Evolutionary conservation across 1,140 invertebrate species (phyloP), one percentile per base, ranked within the genome.

Genomic region (Thaumetopoea pityocampa): DNA sequence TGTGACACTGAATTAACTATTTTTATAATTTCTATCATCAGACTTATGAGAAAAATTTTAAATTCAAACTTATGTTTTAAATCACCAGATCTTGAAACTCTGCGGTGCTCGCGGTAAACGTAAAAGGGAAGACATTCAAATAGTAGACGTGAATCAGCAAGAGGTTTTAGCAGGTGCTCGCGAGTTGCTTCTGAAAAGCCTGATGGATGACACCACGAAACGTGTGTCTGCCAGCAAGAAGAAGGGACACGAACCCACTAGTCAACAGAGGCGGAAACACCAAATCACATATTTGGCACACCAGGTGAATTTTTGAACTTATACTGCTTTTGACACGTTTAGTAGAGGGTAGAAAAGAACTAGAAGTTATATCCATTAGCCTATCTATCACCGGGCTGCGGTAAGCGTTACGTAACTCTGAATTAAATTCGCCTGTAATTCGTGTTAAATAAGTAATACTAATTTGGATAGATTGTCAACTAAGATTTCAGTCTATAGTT

Each of bases 241-340:
- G 44, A 87, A 83, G 37, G 88, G 88, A 18, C 87, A 89, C 55
- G 88, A 91, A 51, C 90, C 92, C 0, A 90, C 91, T 1, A 86
- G 86, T 7, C 91, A 92, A 55, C 92, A 92, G 46, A 90, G 88
- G 55, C 86, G 91, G 20, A 98, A 98, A 82, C 96, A 98, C 88
- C 97, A 98, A 86, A 98, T 98, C 53, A 98, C 96, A 2, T 98
- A 98, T 80, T 87, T 98, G 38, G 96, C 96, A 4, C 93, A 94
- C 76, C 94, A 94, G 86, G 89, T 90, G 66, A 55, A 8, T 29
- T 36, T 40, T 36, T 27, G n/a, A n/a, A n/a, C n/a, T n/a, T n/a
- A n/a, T n/a, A n/a, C n/a, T n/a, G n/a, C n/a, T n/a, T n/a, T n/a
- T n/a, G n/a, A n/a, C n/a, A n/a, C n/a, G n/a, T n/a, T n/a, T n/a